Evolutionary conservation across 2,797 vertebrate genomes (phyloP), one percentile per base, ranked within the genome.

Genomic region (Neosilurus mollespiculum): DNA sequence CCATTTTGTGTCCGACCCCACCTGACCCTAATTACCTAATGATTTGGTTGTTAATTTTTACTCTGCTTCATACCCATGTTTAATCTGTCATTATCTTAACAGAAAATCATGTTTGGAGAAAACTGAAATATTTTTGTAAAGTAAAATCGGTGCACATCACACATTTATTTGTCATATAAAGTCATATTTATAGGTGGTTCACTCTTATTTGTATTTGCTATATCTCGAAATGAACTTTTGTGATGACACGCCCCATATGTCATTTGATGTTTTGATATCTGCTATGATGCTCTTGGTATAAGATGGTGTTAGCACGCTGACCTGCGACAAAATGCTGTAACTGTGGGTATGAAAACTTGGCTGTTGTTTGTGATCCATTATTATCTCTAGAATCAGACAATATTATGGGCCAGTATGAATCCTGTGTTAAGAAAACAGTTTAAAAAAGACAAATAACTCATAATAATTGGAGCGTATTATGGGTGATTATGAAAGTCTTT

Each of bases 401-500:
- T 51, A 64, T 64, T 78, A 26, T 24, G 61, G 61, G 51, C 51
- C 16, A 70, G 37, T 69, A 37, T 20, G 10, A 58, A 69, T 69
- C 59, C 20, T 62, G 71, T 76, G n/a, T 66, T 53, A 77, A 76
- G 83, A 73, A 80, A 75, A 53, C n/a, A 58, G 59, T 43, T 43
- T 14, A 43, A 67, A 56, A 20, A 26, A 51, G 70, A 34, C n/a
- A 34, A 80, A 84, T 72, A 62, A 65, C 26, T 66, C 66, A 24
- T 12, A 77, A 54, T 70, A 64, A 70, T 67, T 59, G 49, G 64
- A 67, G n/a, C 37, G 30, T 64, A 67, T 72, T 54, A 61, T 59
- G 37, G 69, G 22, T 30, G 78, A 84, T 72, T 53, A 83, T 73
- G 67, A 70, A 79, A 58, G 59, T 15, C 70, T 79, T 61, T 78